A percentile compares a stretch with the other conserved stretches of the same genome.
Conservation (phyloP, 2,888 invertebrate genomes). For the Theristus sp. region DNA sequence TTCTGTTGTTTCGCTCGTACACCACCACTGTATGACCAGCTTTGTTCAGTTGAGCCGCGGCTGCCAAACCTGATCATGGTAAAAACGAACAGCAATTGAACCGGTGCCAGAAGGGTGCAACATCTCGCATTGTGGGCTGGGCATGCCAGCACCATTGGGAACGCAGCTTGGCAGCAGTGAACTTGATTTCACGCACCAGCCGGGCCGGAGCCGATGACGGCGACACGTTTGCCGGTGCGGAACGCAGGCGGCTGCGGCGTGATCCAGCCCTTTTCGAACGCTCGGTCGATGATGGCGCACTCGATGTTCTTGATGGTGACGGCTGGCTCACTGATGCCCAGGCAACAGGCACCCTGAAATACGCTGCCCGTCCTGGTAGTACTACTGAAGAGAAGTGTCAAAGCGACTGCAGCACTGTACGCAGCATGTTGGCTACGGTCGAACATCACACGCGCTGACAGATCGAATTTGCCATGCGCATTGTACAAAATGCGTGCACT, state of each 20-base stretch:
- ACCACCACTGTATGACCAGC: conserved; percentile 89
- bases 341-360: conserved; percentile 64
- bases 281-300: conserved; percentile 93
- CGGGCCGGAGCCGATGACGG: conserved; percentile 73
- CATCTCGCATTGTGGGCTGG: too few species aligned
- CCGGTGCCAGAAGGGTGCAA: too few species aligned
- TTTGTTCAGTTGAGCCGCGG: conserved; percentile 89
- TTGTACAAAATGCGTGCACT: too few species aligned
- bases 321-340: conserved; percentile 81
- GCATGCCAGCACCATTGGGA: too few species aligned
- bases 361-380: too few species aligned
- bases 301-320: conserved; percentile 99
- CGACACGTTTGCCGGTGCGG: conserved; percentile 61
- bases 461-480: too few species aligned
- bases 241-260: conserved; percentile 52
- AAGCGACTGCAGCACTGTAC: too few species aligned
- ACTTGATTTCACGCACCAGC: conserved; percentile 44
- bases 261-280: conserved; percentile 87
- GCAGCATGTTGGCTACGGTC: too few species aligned
- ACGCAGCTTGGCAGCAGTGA: too few species aligned
- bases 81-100: background rate
- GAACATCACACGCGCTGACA: too few species aligned
- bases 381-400: too few species aligned
- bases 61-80: conserved; percentile 47
- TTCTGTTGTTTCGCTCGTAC: conserved; percentile 82